phyloP scores from a whole-genome alignment of 2,113 vertebrate species.

The Chroicocephalus ridibundus region DNA sequence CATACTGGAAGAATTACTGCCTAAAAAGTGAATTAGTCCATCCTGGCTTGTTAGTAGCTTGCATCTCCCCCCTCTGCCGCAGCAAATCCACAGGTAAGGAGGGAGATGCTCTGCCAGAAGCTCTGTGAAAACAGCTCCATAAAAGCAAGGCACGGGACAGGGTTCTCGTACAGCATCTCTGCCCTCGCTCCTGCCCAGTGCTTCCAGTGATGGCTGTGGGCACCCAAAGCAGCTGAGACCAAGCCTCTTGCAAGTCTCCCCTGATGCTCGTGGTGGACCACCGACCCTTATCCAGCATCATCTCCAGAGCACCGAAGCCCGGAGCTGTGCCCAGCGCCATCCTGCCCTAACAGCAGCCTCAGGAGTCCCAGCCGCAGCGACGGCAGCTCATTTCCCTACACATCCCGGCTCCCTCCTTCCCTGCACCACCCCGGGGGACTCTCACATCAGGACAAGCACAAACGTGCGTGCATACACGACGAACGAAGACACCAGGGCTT shows the following conservation, averaged over 20 bases:
- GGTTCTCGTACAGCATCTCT: not conserved
- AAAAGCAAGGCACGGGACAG: no score
- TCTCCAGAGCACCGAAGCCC: not conserved
- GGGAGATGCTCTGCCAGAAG: not conserved
- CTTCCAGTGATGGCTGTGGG: not conserved
- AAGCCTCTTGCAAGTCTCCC: not conserved
- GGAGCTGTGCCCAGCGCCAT: not conserved
- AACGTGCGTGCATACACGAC: fast-evolving
- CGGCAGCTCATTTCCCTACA: fast-evolving
- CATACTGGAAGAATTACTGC: not conserved
- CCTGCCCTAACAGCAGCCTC: not conserved
- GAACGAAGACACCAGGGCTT: not conserved
- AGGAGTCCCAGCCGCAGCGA: fast-evolving
- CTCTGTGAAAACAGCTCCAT: not conserved
- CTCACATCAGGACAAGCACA: fast-evolving
- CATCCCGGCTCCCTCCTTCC: not conserved
- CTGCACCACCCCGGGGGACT: not conserved
- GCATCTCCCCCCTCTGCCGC: not conserved
- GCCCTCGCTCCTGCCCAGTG: not conserved
- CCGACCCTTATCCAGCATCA: not conserved
- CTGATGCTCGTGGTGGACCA: not conserved
- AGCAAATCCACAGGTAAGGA: not conserved
- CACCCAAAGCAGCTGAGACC: not conserved
- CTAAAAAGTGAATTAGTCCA: not conserved
- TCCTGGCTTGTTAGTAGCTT: not conserved